phyloP scores from a whole-genome alignment of 1,140 invertebrate species.

The Drosophila fuyamai region DNA sequence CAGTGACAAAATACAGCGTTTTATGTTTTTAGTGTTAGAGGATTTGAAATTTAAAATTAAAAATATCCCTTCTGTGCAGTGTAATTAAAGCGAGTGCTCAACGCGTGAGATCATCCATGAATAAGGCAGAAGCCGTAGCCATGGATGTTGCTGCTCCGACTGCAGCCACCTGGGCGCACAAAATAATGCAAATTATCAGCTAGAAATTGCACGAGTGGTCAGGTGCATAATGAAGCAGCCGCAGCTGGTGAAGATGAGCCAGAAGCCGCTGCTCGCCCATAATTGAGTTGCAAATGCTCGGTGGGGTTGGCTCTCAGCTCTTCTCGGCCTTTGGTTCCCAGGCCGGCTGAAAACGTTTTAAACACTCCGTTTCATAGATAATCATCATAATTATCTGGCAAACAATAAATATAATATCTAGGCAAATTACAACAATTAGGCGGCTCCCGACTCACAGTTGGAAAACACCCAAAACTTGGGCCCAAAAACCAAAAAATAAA shows the following conservation, averaged over 20 bases:
- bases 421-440: slow-evolving; percentile 81
- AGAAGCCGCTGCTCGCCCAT: slow-evolving; percentile 46
- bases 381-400: slow-evolving; percentile 80
- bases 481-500: slow-evolving; percentile 25
- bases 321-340: slow-evolving; percentile 59
- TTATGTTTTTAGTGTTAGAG: no score
- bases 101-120: slow-evolving; percentile 69
- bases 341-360: slow-evolving; percentile 47
- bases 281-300: slow-evolving; percentile 75
- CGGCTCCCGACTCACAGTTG: slow-evolving; percentile 54
- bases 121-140: slow-evolving; percentile 32
- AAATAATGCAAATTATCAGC: slow-evolving; percentile 81
- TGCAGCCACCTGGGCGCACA: slow-evolving; percentile 67
- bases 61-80: slow-evolving; percentile 23
- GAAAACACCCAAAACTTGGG: slow-evolving; percentile 59
- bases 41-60: no score
- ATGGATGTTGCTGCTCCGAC: slow-evolving; percentile 6
- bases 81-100: slow-evolving; percentile 66
- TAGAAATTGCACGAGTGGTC: slow-evolving; percentile 77
- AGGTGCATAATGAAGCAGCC: slow-evolving; percentile 63
- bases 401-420: slow-evolving; percentile 80
- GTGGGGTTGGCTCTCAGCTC: slow-evolving; percentile 16
- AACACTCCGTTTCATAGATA: slow-evolving; percentile 77
- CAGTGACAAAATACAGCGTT: no score
- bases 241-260: slow-evolving; percentile 47